Evolutionary conservation across 2,113 vertebrate species (phyloP).

Genomic region (Peromyscus maniculatus): DNA sequence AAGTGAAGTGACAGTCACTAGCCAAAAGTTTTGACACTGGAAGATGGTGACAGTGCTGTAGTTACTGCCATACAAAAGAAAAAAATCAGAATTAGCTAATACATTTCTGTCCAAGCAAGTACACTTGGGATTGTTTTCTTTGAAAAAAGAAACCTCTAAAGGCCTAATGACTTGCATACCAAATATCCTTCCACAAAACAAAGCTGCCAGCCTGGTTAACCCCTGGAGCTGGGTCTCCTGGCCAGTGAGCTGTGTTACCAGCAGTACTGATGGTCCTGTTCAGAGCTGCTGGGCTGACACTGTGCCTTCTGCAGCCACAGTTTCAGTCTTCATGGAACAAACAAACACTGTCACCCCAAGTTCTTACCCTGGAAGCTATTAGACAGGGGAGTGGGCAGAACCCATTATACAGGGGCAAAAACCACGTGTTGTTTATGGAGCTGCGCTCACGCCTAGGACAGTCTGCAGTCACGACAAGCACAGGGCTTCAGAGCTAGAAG

Average conservation of each 20-base stretch:
- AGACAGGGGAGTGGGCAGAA: slow-evolving; percentile 2
- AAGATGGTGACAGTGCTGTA: background rate
- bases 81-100: slow-evolving; percentile 66
- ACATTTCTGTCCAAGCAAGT: slow-evolving; percentile 58
- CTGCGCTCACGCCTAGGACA: background rate
- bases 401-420: background rate
- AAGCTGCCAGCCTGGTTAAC: background rate
- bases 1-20: background rate
- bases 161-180: background rate
- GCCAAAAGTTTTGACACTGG: background rate
- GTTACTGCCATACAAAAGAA: slow-evolving; percentile 35
- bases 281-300: background rate
- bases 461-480: background rate
- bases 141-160: slow-evolving; percentile 25
- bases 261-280: background rate
- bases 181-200: background rate
- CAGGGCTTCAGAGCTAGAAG: background rate
- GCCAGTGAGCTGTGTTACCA: background rate
- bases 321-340: background rate
- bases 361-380: slow-evolving; percentile 4
- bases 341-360: background rate
- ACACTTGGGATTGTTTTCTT: background rate
- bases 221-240: background rate
- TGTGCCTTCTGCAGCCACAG: background rate
- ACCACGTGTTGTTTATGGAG: background rate